These are phyloP conservation scores for Falco peregrinus DNA, from an alignment of 2,797 vertebrate genomes.

Conservation along the genomic window DNA sequence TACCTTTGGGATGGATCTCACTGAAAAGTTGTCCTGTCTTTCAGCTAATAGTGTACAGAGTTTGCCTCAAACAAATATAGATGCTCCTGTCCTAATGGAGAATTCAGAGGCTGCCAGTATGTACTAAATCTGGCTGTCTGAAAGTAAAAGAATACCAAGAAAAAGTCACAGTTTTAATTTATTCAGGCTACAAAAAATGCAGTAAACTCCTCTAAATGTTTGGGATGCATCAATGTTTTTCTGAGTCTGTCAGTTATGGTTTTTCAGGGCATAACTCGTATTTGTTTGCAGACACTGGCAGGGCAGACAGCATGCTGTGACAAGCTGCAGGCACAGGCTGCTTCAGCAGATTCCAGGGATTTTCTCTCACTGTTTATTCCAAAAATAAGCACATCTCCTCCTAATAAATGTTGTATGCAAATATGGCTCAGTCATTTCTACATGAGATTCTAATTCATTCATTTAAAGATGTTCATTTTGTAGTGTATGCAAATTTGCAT, in stretches of 20 bases:
- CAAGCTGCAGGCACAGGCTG: not conserved
- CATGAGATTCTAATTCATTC: conserved; percentile 56
- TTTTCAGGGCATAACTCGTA: not conserved
- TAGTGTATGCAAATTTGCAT: conserved; percentile 51
- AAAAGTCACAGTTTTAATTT: not conserved
- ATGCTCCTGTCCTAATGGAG: not conserved
- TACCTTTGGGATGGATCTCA: not conserved
- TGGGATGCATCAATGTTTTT: not conserved
- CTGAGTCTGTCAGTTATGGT: not conserved
- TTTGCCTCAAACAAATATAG: not conserved
- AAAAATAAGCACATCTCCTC: conserved; percentile 51
- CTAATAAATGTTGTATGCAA: conserved; percentile 65
- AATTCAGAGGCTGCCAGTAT: not conserved
- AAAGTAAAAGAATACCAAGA: not conserved
- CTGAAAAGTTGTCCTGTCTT: not conserved
- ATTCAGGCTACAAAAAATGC: not conserved
- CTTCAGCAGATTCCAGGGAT: conserved; percentile 51
- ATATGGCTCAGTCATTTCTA: conserved; percentile 52
- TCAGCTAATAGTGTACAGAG: not conserved
- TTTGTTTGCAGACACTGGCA: conserved; percentile 23
- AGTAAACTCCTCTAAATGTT: not conserved
- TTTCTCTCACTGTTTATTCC: conserved; percentile 44
- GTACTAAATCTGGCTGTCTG: not conserved
- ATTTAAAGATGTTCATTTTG: conserved; percentile 62
- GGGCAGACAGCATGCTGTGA: not conserved